Evolutionary conservation across 2,888 invertebrate genomes (phyloP).

Genomic region (Drosophila glabriapex): DNA sequence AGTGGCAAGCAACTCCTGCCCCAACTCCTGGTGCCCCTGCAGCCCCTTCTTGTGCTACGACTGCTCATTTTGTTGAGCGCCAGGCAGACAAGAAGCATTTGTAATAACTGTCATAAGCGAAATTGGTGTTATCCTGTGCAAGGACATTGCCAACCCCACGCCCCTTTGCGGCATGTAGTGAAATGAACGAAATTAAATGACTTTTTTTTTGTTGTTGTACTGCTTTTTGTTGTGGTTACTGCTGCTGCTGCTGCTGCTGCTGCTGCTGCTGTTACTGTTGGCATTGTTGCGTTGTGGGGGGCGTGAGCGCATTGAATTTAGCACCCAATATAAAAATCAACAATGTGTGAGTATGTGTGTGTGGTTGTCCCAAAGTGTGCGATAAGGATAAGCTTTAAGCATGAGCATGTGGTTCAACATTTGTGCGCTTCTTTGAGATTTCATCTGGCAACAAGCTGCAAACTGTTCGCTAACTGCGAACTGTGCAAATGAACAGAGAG

Average conservation of each 20-base stretch:
- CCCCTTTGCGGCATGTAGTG: constrained; percentile 34
- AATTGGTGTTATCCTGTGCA: constrained; percentile 77
- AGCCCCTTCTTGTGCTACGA: constrained; percentile 1
- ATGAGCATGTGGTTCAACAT: constrained; percentile 63
- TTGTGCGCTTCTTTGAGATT: constrained; percentile 54
- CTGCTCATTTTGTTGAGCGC: constrained; percentile 59
- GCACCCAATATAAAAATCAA: constrained; percentile 76
- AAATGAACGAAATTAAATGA: constrained; percentile 71
- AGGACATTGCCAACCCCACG: constrained; percentile 41
- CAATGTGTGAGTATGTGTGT: constrained; percentile 55
- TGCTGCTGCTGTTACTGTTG: constrained; percentile 20
- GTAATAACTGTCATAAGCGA: constrained; percentile 81
- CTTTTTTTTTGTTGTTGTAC: constrained; percentile 46
- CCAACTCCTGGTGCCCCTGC: neutral
- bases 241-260: neutral
- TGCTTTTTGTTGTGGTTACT: constrained; percentile 16
- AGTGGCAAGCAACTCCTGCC: constrained; percentile 49
- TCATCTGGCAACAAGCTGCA: constrained; percentile 62
- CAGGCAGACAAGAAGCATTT: constrained; percentile 70
- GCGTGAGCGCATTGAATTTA: constrained; percentile 65
- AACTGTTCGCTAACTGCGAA: constrained; percentile 40
- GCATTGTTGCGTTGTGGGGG: constrained; percentile 16
- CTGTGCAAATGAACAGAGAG: constrained; percentile 55
- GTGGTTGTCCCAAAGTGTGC: constrained; percentile 40
- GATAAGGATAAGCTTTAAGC: constrained; percentile 69